Evolutionary conservation across 1,140 invertebrate species (phyloP).

Genomic region (Wasmannia auropunctata): DNA sequence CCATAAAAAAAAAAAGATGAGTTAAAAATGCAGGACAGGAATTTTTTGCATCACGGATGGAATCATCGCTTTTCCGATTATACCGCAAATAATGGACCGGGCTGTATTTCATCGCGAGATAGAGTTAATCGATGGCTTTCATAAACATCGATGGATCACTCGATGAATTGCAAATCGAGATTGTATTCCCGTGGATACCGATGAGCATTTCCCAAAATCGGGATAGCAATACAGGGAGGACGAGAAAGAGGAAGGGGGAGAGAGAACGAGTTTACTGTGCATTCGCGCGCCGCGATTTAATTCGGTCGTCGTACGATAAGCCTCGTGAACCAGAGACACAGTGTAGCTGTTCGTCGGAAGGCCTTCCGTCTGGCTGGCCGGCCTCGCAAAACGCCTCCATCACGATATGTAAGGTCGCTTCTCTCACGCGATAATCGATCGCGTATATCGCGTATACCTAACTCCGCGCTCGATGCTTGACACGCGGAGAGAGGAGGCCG

Average conservation of each 20-base stretch:
- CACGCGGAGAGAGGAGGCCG: neutral
- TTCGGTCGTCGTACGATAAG: conserved; percentile 59
- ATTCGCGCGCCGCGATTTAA: conserved; percentile 42
- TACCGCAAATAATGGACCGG: neutral
- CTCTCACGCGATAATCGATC: conserved; percentile 72
- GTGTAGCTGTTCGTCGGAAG: conserved; percentile 44
- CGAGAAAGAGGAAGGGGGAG: neutral
- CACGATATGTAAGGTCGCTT: conserved; percentile 61
- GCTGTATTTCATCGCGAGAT: conserved; percentile 1
- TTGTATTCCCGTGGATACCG: neutral
- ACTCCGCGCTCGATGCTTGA: neutral
- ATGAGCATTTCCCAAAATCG: conserved; percentile 11
- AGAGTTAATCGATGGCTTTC: conserved; percentile 32
- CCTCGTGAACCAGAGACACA: conserved; percentile 68
- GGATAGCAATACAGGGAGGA: neutral
- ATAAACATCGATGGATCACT: conserved; percentile 3
- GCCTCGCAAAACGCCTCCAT: conserved; percentile 21
- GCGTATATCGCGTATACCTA: conserved; percentile 24
- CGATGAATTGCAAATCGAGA: conserved; percentile 23
- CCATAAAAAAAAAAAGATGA: neutral
- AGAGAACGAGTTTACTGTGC: neutral
- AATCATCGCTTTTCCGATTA: conserved; percentile 10
- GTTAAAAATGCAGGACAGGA: neutral
- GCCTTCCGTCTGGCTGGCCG: conserved; percentile 40
- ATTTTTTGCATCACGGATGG: neutral